phyloP scores from a whole-genome alignment of 92 coral and sea anemone genomes.

The Parazoanthus darwini region DNA sequence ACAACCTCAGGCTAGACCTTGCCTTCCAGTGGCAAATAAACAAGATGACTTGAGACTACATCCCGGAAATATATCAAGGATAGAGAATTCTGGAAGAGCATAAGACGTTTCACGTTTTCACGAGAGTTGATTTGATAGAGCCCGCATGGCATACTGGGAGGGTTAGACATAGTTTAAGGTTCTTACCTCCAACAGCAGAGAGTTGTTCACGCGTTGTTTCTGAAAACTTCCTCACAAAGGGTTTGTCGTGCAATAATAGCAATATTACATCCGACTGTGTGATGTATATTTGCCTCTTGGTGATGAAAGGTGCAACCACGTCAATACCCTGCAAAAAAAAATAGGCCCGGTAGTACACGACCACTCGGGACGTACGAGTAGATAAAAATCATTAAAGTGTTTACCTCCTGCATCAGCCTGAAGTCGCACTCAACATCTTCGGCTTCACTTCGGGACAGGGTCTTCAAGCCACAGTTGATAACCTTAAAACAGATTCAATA shows the following conservation, averaged over 20 bases:
- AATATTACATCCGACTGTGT: slow-evolving; percentile 62
- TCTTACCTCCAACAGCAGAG: slow-evolving; percentile 63
- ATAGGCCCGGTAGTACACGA: neutral
- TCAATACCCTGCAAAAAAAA: slow-evolving; percentile 66
- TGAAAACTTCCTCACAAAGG: slow-evolving; percentile 71
- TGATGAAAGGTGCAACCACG: slow-evolving; percentile 64
- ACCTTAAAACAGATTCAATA: slow-evolving; percentile 44
- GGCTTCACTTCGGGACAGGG: slow-evolving; percentile 69
- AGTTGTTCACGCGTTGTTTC: slow-evolving; percentile 73
- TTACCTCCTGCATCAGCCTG: slow-evolving; percentile 87
- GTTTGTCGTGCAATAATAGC: slow-evolving; percentile 77
- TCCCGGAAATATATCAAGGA: no score
- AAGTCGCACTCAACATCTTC: slow-evolving; percentile 71
- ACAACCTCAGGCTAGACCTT: no score
- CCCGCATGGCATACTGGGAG: no score
- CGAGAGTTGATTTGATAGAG: no score
- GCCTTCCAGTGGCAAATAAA: no score
- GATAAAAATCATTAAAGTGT: neutral
- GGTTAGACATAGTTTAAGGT: neutral
- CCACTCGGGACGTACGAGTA: neutral
- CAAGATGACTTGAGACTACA: no score
- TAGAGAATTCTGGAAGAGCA: no score
- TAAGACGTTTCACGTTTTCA: no score
- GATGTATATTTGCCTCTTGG: slow-evolving; percentile 63
- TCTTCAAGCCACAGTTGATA: slow-evolving; percentile 76